Conservation (phyloP, 2,797 vertebrate species). For the Rhynchonycteris naso region DNA sequence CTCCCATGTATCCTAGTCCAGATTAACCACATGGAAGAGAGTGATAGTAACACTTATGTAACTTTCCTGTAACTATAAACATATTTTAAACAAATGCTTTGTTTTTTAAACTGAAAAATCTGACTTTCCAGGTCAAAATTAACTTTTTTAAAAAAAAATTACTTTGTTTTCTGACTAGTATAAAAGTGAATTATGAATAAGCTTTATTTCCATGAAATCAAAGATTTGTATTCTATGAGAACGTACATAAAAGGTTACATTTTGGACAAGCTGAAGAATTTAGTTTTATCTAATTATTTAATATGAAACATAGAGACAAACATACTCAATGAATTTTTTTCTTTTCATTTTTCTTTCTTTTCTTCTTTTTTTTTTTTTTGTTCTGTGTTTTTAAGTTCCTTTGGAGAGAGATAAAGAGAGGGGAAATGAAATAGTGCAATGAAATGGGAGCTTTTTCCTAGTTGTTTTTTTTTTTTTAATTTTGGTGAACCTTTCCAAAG, state of each 20-base stretch:
- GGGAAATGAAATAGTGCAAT: not conserved
- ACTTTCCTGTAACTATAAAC: too few relatives aligned
- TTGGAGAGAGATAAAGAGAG: not conserved
- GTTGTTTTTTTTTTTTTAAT: not conserved
- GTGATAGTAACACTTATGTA: too few relatives aligned
- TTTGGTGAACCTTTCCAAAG: not conserved
- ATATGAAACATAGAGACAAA: not conserved
- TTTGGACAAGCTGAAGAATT: not conserved
- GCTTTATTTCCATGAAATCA: not conserved
- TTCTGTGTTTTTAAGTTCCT: not conserved
- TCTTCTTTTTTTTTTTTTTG: not conserved
- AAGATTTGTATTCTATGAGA: not conserved
- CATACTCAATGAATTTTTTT: too few relatives aligned
- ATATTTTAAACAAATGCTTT: not conserved
- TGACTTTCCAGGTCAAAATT: not conserved
- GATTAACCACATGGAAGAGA: not conserved
- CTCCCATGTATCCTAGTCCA: not conserved
- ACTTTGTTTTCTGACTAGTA: not conserved
- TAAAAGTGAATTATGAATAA: not conserved
- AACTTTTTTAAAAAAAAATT: not conserved
- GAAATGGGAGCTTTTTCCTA: not conserved
- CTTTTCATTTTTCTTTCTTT: not conserved
- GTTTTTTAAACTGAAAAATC: not conserved
- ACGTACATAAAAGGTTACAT: not conserved
- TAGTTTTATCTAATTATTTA: not conserved